Base-by-base conservation (phyloP, 2,888 invertebrate genomes). In the Macroteleia sp. region DNA sequence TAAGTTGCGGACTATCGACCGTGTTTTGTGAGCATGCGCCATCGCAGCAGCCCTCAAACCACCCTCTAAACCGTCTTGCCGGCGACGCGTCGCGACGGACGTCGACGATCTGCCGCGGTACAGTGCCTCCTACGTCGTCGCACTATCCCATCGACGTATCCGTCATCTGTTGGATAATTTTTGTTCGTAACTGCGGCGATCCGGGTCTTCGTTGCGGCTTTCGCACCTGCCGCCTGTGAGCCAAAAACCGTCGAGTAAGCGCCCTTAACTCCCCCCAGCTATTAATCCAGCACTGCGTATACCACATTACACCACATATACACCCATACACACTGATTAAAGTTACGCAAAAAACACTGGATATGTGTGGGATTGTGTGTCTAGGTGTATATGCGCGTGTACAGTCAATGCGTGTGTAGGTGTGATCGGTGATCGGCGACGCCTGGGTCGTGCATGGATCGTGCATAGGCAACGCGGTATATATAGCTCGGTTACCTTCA, bases 1-100 rank as follows among this genome's bases (percentile, higher is more conserved):
- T 73, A 75, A 64, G 79, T 75, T 90, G 90, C 90, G 90, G 90
- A 90, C 88, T 90, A 90, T 90, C 90, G 90, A 90, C 89, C 90
- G 86, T 22, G 57, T 85, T 79, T 73, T 36, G 64, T 77, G 82
- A 88, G 89, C 89, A 82, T 88, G 89, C 90, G 90, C 88, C 39
- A 50, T 39, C 82, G 57, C 25, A 57, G 39, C 54, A 56, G 44
- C 62, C 75, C 76, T 67, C 77, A 69, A 82, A 80, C 79, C 80
- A 76, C 79, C 79, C 80, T 73, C 57, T 50, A 36, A 64, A 66
- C 67, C 84, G 87, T 88, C 88, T 89, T 88, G 86, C 89, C 89
- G 90, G 90, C 89, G 88, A 87, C 90, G 86, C 88, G 87, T 85
- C 87, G 86, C 88, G 83, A 81, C 75, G 77, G 71, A 80, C 80